Base-by-base conservation (phyloP, 2,797 vertebrate species). In the Pantherophis vulpinus region DNA sequence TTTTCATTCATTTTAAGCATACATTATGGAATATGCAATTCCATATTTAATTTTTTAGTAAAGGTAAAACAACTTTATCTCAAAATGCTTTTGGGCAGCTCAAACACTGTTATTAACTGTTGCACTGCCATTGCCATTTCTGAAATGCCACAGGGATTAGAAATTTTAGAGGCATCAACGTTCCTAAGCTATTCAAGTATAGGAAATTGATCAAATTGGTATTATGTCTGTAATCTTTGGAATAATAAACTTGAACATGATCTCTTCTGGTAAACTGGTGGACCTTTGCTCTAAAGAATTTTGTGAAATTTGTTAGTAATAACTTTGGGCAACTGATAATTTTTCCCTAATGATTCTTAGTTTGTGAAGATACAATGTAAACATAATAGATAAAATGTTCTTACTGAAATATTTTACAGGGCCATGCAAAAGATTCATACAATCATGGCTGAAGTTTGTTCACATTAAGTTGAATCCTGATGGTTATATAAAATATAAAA, bases 321-420 rank as follows among this genome's bases (percentile, higher is more conserved):
- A 5, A 63, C 18, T 95, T 95, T 95, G 94, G 91, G 92, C 88
- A 96, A 86, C 47, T 91, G 89, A 90, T 89, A 90, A 13, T 10
- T 42, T 79, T 79, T 79, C 32, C 74, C 20, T 47, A 83, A 83
- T 10, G 4, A 83, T 83, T 83, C 37, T 42, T 42, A 83, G 37
- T 83, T 83, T 83, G 20, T 83, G 74, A 42, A 83, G 20, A 79
- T 20, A 37, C 7, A 32, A 10, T 88, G n/a, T 87, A 32, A 87
- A 58, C 10, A 56, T 58, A 58, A 58, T 23, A 58, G n/a, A 88
- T n/a, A 51, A 27, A 47, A 66, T 29, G 29, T n/a, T 47, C 42
- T 61, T 42, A 47, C 27, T 88, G 56, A 59, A 88, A 88, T 5
- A 16, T 32, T 59, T 58, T 32, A 58, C 54, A 58, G 55, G 37